These are phyloP conservation scores for Carterocephalus palaemon DNA, from an alignment of 2,888 invertebrate genomes.

Conservation along the genomic window DNA sequence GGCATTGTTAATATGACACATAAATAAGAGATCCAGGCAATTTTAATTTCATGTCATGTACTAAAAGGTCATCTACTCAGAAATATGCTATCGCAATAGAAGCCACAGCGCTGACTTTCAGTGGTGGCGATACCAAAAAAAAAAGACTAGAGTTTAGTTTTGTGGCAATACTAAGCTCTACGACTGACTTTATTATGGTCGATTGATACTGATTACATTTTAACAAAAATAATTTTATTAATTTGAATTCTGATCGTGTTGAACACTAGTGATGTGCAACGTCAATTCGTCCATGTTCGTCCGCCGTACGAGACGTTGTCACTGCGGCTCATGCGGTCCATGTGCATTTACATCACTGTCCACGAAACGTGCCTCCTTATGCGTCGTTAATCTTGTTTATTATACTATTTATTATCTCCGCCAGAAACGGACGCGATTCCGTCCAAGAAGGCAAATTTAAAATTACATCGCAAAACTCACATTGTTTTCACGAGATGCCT, in stretches of 20 bases:
- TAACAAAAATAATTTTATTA: too few species aligned
- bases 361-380: slow-evolving; percentile 71
- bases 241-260: too few species aligned
- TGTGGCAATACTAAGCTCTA: neutral
- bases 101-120: neutral
- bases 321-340: slow-evolving; percentile 52
- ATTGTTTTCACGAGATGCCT: slow-evolving; percentile 28
- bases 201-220: too few species aligned
- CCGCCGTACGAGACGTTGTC: slow-evolving; percentile 46
- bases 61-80: neutral
- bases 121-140: neutral
- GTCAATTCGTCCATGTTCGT: too few species aligned
- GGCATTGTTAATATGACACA: neutral
- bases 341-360: slow-evolving; percentile 67
- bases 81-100: neutral
- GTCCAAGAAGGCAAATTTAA: slow-evolving; percentile 48
- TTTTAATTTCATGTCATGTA: neutral
- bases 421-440: slow-evolving; percentile 43
- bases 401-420: slow-evolving; percentile 69
- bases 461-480: slow-evolving; percentile 36
- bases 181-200: neutral
- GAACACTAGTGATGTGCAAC: too few species aligned
- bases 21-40: neutral
- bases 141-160: neutral
- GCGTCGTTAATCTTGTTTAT: slow-evolving; percentile 76